Evolutionary conservation across 1,140 invertebrate species (phyloP), one percentile per base, ranked within the genome.

Genomic region (Sycophaga agraensis): DNA sequence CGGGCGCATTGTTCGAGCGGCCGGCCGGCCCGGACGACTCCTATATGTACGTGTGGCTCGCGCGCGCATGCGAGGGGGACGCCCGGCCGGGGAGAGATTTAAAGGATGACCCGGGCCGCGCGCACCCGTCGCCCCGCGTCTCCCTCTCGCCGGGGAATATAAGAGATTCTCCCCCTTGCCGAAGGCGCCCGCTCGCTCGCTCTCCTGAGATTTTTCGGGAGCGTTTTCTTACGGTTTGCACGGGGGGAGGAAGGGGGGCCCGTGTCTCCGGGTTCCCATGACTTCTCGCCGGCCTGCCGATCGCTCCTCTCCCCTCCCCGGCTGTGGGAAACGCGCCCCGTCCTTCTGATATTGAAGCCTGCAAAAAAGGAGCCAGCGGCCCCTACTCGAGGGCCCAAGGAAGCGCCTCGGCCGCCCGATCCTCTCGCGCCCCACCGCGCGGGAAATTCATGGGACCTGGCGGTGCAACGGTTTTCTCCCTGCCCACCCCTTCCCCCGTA

Each of bases 261-360:
- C 58, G 45, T 48, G 46, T 46, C 37, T 48, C 28, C 22, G 31
- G 45, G 63, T 71, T 69, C 65, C 66, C 69, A 71, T 71, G 67
- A 69, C 69, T 68, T 68, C 63, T 60, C 37, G 24, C 28, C 4
- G 4, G 28, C 28, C 11, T 31, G n/a, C 11, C 28, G 28, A 11
- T 31, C 11, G 4, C 28, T 31, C 28, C 45, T 22, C 21, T 45
- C 21, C 24, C 37, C 64, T 68, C 68, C 68, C 69, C 68, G 74
- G 66, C 72, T 79, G 73, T 81, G 79, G 74, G 79, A 81, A 81
- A 80, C 70, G 66, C 69, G 71, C 77, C n/a, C n/a, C n/a, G n/a
- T n/a, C n/a, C 75, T 78, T 81, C 66, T 77, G 71, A 75, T 74
- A 79, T 77, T 73, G 68, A 71, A 71, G 65, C 64, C 31, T 70